Evolutionary conservation across 2,797 vertebrate genomes (phyloP).

Genomic region (Bradypodion pumilum): DNA sequence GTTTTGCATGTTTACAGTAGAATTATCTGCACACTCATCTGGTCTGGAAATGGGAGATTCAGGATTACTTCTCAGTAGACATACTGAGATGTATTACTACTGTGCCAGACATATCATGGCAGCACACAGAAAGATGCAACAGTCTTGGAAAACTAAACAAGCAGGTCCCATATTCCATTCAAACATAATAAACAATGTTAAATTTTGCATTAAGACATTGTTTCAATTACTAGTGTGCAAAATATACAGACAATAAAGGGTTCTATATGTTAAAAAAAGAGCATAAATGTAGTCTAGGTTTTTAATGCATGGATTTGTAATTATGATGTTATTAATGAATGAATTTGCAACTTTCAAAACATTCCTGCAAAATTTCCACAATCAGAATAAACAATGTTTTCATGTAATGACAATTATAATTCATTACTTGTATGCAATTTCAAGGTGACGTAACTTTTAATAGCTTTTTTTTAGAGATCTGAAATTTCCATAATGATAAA

Average conservation of each 20-base stretch:
- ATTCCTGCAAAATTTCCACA: conserved; percentile 6
- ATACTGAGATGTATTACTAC: too few species aligned
- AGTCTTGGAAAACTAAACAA: neutral
- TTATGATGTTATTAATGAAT: too few species aligned
- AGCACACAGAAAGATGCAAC: too few species aligned
- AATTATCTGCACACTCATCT: too few species aligned
- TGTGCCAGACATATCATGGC: too few species aligned
- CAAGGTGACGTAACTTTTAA: conserved; percentile 37
- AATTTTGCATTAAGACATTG: neutral
- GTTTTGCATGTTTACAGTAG: too few species aligned
- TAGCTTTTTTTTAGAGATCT: conserved; percentile 36
- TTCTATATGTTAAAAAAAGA: neutral
- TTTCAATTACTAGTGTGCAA: neutral
- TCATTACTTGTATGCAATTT: conserved; percentile 35
- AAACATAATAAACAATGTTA: neutral
- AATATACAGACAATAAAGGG: neutral
- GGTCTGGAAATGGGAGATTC: too few species aligned
- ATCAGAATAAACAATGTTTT: conserved; percentile 24
- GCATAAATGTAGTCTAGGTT: neutral
- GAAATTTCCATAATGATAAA: neutral
- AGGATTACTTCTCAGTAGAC: too few species aligned
- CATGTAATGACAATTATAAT: conserved; percentile 33
- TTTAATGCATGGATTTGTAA: conserved; percentile 23
- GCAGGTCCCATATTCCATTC: neutral
- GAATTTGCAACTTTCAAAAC: too few species aligned